These are phyloP conservation scores for Delia radicum DNA, from an alignment of 1,140 invertebrate genomes.

Conservation along the genomic window DNA sequence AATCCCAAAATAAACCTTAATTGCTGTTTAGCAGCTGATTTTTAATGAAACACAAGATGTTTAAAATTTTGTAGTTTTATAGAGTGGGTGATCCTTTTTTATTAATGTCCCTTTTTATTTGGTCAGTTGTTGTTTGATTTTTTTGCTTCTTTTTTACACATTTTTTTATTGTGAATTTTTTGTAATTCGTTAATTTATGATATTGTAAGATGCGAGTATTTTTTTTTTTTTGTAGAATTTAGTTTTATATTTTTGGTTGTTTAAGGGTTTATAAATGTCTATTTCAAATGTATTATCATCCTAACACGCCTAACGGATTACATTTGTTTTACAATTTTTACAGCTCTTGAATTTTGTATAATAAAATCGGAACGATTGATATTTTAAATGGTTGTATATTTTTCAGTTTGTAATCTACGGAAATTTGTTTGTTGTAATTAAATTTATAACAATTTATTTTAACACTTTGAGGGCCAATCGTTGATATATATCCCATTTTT, in stretches of 20 bases:
- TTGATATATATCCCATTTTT: too few species aligned
- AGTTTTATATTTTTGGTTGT: background rate
- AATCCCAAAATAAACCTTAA: background rate
- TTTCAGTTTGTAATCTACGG: too few species aligned
- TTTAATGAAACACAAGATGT: background rate
- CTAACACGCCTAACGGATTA: background rate
- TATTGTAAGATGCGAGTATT: background rate
- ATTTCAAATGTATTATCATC: background rate
- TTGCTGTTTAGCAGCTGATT: background rate
- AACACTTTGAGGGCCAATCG: too few species aligned
- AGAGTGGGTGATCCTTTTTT: background rate
- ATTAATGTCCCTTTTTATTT: background rate
- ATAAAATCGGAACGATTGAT: background rate
- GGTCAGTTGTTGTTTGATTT: background rate
- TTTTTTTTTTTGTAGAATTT: background rate
- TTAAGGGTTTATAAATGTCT: background rate
- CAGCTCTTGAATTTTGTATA: background rate
- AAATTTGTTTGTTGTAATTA: too few species aligned
- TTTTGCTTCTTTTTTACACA: background rate
- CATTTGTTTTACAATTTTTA: constrained; percentile 2
- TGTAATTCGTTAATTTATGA: background rate
- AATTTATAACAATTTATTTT: too few species aligned
- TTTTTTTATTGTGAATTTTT: background rate
- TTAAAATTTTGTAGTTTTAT: background rate
- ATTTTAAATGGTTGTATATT: background rate